Base-by-base conservation (phyloP, 2,797 vertebrate genomes). In the Hylomyscus alleni region DNA sequence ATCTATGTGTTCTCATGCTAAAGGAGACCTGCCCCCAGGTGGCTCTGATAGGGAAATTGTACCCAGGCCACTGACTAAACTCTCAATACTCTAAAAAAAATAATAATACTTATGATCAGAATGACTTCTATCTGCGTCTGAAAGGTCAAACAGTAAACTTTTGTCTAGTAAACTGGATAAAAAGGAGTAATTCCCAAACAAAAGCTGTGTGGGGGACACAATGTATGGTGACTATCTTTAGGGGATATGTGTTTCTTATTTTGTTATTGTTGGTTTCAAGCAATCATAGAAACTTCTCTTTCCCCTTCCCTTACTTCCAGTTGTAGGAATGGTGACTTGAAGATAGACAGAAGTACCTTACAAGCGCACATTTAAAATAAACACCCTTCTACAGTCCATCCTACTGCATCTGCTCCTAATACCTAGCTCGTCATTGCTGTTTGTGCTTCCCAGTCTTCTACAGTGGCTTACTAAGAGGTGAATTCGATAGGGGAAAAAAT, bases 361-460 rank as follows among this genome's bases (percentile, higher is more conserved):
- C 31, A 94, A 89, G 52, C 65, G 69, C 85, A 34, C 94, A 86
- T 93, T 89, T 60, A 94, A 93, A 94, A 76, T 17, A 3, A 73
- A 75, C 69, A 91, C 24, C 44, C 80, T 82, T 10, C 58, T 54
- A 22, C 10, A 78, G 1, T 65, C 6, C n/a, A 75, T 10, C n/a
- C 31, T 73, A 56, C 5, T 62, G 24, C 47, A 69, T 17, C 11
- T 31, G 72, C 44, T 91, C n/a, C 37, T 81, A 72, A 65, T 29
- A 54, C 11, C 31, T 72, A 82, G 81, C 89, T 11, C 58, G 47
- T 31, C 24, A 29, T 52, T 73, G 1, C 8, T 54, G 17, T 4
- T n/a, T 50, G 0, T 90, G 47, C n/a, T 85, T 75, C 92, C 75
- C 47, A 93, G 22, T 87, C 40, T 72, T 34, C 78, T 96, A 37